Evolutionary conservation across 92 coral and sea anemone genomes (phyloP).

Genomic region (Umimayanthus kanabou): DNA sequence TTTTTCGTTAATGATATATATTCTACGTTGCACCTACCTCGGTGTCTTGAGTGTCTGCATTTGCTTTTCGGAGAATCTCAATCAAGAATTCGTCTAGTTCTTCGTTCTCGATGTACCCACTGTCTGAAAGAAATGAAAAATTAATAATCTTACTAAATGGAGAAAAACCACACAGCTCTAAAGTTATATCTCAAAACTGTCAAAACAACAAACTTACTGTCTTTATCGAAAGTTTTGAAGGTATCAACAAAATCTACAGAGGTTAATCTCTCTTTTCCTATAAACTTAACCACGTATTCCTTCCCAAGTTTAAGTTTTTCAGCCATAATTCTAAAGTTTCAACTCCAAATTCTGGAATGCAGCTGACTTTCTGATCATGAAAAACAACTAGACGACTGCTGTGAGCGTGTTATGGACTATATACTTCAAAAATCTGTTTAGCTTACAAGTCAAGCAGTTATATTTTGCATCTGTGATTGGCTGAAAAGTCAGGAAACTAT

Average conservation of each 20-base stretch:
- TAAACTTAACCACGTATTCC: constrained; percentile 26
- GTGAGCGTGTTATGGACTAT: neutral
- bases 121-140: constrained; percentile 9
- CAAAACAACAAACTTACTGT: constrained; percentile 31
- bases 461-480: constrained; percentile 3
- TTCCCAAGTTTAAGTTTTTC: constrained; percentile 26
- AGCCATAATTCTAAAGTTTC: constrained; percentile 6
- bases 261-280: constrained; percentile 33
- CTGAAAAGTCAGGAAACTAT: neutral
- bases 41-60: neutral
- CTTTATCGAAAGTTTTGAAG: constrained; percentile 29
- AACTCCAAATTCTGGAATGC: neutral
- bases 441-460: neutral
- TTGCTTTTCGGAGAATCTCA: constrained; percentile 19
- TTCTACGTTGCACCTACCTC: constrained; percentile 4
- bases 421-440: neutral
- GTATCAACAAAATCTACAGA: constrained; percentile 36
- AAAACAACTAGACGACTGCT: neutral
- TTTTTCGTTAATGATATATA: neutral
- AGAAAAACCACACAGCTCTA: neutral
- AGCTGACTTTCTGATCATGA: no score
- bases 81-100: constrained; percentile 40
- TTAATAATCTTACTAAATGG: no score
- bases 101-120: constrained; percentile 36
- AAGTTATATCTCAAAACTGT: neutral